phyloP scores from a whole-genome alignment of 2,888 invertebrate species.

The Diplazon laetatorius region DNA sequence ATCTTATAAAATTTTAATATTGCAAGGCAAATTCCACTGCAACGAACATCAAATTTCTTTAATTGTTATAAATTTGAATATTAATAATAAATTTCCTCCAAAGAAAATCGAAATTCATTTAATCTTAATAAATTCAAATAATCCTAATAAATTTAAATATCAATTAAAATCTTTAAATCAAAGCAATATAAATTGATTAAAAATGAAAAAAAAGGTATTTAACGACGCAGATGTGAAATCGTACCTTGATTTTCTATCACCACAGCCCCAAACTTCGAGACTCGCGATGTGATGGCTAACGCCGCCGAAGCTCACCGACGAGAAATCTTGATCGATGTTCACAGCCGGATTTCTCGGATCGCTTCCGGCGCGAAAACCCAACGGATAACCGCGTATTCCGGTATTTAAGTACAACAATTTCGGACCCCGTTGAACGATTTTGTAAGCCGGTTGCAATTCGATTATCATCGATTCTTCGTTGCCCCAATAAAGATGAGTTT shows the following conservation, averaged over 20 bases:
- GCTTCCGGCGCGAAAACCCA: constrained; percentile 91
- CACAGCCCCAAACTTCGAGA: constrained; percentile 93
- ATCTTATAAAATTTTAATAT: no score
- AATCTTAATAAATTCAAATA: no score
- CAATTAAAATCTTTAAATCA: no score
- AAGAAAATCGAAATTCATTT: no score
- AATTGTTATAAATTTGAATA: no score
- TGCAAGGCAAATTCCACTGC: no score
- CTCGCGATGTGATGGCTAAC: constrained; percentile 83
- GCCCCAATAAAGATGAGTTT: constrained; percentile 93
- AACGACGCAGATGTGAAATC: background rate
- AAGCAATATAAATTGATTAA: no score
- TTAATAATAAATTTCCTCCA: background rate
- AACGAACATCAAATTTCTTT: background rate
- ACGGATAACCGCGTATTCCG: constrained; percentile 91
- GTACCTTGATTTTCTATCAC: constrained; percentile 86
- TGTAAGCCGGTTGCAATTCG: constrained; percentile 89
- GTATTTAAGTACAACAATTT: constrained; percentile 94
- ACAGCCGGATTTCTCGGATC: constrained; percentile 91
- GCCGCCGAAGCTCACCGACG: constrained; percentile 77
- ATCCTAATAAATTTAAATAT: no score
- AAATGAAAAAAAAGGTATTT: no score
- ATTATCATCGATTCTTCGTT: constrained; percentile 90
- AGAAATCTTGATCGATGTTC: constrained; percentile 85
- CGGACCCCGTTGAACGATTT: constrained; percentile 85